phyloP scores from a whole-genome alignment of 2,113 vertebrate species.

The Neopipo cinnamomea region DNA sequence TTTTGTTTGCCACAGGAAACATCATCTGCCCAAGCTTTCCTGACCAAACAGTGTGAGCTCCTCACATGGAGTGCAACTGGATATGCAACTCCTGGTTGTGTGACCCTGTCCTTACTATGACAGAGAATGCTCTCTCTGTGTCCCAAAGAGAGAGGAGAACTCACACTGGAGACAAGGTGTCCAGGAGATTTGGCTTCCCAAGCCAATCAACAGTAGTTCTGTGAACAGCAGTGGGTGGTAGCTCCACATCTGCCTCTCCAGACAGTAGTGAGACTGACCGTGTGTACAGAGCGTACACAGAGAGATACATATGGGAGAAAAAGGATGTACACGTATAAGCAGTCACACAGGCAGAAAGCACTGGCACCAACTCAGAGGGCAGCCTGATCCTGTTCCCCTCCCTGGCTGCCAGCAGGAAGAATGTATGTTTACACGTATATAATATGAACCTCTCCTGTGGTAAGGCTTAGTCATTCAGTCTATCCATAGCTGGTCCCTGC shows the following conservation, averaged over 20 bases:
- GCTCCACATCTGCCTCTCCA: background rate
- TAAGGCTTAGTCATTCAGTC: background rate
- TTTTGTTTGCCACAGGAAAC: background rate
- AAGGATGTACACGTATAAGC: background rate
- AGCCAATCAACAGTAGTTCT: background rate
- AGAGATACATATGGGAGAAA: background rate
- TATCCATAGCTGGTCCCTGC: background rate
- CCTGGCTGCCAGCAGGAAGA: background rate
- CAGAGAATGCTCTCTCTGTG: background rate
- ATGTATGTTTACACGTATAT: background rate
- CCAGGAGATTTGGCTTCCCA: background rate
- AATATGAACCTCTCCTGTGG: no score
- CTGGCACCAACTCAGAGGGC: background rate
- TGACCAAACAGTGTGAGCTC: background rate
- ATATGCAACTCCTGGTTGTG: background rate
- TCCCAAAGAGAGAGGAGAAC: background rate
- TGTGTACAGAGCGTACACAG: accelerated
- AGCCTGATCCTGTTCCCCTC: background rate
- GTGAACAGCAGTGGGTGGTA: background rate
- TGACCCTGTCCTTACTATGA: accelerated
- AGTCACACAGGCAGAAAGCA: background rate
- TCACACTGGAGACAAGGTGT: background rate
- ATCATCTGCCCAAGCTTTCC: background rate
- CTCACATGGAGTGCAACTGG: background rate
- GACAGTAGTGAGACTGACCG: accelerated